Evolutionary conservation across 2,888 invertebrate species (phyloP), one percentile per base, ranked within the genome.

Genomic region (Rhamphomyia laevipes): DNA sequence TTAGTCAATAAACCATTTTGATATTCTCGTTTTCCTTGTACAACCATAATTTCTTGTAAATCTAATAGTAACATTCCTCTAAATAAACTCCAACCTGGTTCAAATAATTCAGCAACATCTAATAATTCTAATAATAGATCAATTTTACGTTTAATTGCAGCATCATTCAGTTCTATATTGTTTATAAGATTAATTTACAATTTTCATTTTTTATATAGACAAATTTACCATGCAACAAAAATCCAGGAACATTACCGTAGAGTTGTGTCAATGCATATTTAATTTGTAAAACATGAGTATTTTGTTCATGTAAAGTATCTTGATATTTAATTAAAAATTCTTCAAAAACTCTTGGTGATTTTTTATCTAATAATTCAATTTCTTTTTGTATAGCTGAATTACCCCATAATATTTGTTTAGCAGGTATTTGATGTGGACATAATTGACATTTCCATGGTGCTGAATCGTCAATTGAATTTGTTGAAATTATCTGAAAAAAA

Each of bases 261-360:
- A 84, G 73, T 63, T 85, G 84, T 44, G 77, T 72, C 33, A 86
- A 67, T 4, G 81, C 80, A 61, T 83, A 77, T 61, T 85, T 84
- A 2, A 81, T 77, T 61, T 82, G 78, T 16, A 84, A 64, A 1
- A 82, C 72, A 56, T 84, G 77, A 58, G 78, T 80, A 58, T 85
- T 85, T 38, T 71, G 77, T 2, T 79, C 76, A 63, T 84, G 84
- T 48, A 86, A 63, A 7, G 78, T 76, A 48, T 75, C 73, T 46
- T 76, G 74, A 58, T 82, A 78, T 55, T 78, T 81, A 13, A 72
- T 66, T 45, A 85, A 70, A 53, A 84, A 81, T 2, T 77, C 74
- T 64, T 84, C 84, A 45, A 80, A 73, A 2, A 71, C 72, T 33
- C 66, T 65, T 0, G 81, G 78, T 13, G 73, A 69, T 1, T 62